phyloP scores from a whole-genome alignment of 2,113 vertebrate genomes.

The Erythrocercus mccallii region DNA sequence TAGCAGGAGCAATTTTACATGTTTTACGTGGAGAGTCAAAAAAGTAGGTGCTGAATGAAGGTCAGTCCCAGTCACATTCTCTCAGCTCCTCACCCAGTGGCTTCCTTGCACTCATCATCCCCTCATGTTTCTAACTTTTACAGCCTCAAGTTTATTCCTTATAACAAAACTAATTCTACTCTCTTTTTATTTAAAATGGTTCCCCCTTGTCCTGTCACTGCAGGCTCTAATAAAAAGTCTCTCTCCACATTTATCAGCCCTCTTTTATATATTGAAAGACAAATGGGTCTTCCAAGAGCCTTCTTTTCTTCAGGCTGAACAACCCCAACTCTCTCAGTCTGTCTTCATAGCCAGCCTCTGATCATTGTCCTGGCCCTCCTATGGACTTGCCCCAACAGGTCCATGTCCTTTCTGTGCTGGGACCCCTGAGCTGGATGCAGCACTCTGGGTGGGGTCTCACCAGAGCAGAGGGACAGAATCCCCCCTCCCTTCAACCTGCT shows the following conservation, averaged over 20 bases:
- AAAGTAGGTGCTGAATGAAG: background rate
- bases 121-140: background rate
- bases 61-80: accelerated
- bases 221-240: background rate
- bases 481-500: accelerated
- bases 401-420: background rate
- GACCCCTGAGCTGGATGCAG: background rate
- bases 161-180: background rate
- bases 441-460: background rate
- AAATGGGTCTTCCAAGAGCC: background rate
- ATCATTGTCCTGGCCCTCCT: background rate
- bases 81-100: background rate
- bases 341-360: background rate
- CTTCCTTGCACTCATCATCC: background rate
- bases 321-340: background rate
- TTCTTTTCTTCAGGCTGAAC: background rate
- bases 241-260: background rate
- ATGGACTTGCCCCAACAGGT: accelerated
- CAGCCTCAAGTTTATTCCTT: background rate
- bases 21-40: background rate
- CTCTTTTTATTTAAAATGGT: background rate
- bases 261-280: background rate
- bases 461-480: background rate
- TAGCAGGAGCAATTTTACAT: background rate
- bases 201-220: background rate